Percentiles rank a stretch among this genome's conserved stretches.
These are phyloP conservation scores for Aphaenogaster rudis DNA, from an alignment of 1,140 invertebrate species.

Conservation along the genomic window DNA sequence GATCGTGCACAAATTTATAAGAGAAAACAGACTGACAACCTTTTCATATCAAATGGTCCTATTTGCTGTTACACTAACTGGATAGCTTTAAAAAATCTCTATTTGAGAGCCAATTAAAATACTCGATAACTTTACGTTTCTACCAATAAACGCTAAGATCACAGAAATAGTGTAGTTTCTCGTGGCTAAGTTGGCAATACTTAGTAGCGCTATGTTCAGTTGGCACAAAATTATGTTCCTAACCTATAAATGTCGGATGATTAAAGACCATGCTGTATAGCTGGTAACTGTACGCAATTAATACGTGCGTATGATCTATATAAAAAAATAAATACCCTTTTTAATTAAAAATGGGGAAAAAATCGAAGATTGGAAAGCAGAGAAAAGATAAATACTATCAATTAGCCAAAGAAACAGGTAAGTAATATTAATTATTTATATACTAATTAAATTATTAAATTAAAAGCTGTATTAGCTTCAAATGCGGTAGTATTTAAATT, in stretches of 20 bases:
- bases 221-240: background rate
- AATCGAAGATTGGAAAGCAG: conserved; percentile 98
- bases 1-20: background rate
- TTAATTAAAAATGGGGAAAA: conserved; percentile 95
- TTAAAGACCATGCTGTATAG: background rate
- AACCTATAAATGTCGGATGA: background rate
- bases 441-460: background rate
- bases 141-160: background rate
- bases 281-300: background rate
- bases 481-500: background rate
- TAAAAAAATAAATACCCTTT: background rate
- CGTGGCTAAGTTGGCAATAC: background rate
- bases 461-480: background rate
- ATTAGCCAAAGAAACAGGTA: conserved; percentile 99
- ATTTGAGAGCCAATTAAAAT: conserved; percentile 1
- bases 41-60: background rate
- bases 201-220: background rate
- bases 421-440: conserved; percentile 56
- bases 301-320: background rate
- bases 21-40: background rate
- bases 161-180: background rate
- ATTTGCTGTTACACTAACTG: background rate
- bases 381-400: conserved; percentile 99
- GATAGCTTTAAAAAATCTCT: background rate
- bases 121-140: background rate